These are phyloP conservation scores for Thunnus thynnus DNA, from an alignment of 2,113 vertebrate genomes.

Conservation along the genomic window DNA sequence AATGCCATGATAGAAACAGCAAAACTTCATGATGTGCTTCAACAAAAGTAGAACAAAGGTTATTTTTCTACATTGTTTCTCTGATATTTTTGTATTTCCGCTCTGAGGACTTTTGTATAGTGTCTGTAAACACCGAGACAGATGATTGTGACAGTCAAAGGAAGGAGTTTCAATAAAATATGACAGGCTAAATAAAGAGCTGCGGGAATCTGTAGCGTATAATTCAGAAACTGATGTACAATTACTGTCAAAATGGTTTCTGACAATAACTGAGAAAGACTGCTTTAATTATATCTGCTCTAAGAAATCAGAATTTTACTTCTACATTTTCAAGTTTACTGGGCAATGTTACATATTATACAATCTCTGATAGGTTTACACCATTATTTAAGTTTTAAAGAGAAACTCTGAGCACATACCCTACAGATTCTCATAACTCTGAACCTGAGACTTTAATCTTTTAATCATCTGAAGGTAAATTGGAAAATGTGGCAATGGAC, in stretches of 20 bases:
- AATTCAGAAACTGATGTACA: conserved; percentile 60
- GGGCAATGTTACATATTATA: neutral
- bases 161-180: conserved; percentile 52
- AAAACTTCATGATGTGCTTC: conserved; percentile 5
- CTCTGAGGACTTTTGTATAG: conserved; percentile 46
- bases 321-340: neutral
- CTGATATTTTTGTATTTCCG: conserved; percentile 53
- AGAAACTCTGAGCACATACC: neutral
- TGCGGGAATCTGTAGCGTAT: conserved; percentile 49
- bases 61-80: conserved; percentile 28
- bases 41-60: conserved; percentile 55
- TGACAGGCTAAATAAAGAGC: conserved; percentile 74
- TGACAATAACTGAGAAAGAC: conserved; percentile 29
- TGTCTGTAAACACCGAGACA: conserved; percentile 58
- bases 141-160: conserved; percentile 55
- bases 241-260: conserved; percentile 60
- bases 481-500: neutral
- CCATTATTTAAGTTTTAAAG: neutral
- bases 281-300: conserved; percentile 8
- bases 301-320: neutral
- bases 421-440: conserved; percentile 5
- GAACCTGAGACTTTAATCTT: neutral
- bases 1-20: conserved; percentile 10
- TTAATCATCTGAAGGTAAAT: neutral
- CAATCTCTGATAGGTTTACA: neutral